phyloP scores from a whole-genome alignment of 2,113 vertebrate species.

The Seriola rivoliana region DNA sequence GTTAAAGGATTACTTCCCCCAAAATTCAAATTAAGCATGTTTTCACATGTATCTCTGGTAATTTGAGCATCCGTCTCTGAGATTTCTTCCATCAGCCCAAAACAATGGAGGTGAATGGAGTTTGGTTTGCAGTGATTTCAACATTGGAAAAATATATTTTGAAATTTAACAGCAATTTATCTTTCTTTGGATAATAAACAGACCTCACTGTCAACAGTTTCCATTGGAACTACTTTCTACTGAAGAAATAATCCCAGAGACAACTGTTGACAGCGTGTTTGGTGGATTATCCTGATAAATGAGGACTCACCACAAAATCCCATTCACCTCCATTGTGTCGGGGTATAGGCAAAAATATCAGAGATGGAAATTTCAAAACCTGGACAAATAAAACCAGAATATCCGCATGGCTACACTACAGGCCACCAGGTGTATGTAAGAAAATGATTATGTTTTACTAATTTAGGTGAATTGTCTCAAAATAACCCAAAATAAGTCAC shows the following conservation, averaged over 20 bases:
- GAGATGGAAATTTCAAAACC: background rate
- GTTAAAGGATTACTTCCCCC: background rate
- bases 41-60: background rate
- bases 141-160: background rate
- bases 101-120: constrained; percentile 6
- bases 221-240: background rate
- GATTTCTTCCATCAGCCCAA: constrained; percentile 1
- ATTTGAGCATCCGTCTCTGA: background rate
- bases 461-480: background rate
- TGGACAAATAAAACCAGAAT: background rate
- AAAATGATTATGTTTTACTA: background rate
- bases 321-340: background rate
- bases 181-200: constrained; percentile 15
- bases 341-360: background rate
- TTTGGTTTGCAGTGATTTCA: background rate
- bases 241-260: background rate
- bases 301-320: background rate
- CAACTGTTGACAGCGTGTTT: constrained; percentile 15
- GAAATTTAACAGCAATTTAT: background rate
- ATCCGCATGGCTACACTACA: background rate
- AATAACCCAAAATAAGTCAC: background rate
- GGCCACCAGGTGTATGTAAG: background rate
- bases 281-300: constrained; percentile 25
- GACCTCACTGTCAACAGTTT: background rate
- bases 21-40: background rate